A percentile compares a stretch with the other conserved stretches of the same genome.
These are phyloP conservation scores for Andrena hattorfiana DNA, from an alignment of 2,888 invertebrate genomes.

Conservation along the genomic window DNA sequence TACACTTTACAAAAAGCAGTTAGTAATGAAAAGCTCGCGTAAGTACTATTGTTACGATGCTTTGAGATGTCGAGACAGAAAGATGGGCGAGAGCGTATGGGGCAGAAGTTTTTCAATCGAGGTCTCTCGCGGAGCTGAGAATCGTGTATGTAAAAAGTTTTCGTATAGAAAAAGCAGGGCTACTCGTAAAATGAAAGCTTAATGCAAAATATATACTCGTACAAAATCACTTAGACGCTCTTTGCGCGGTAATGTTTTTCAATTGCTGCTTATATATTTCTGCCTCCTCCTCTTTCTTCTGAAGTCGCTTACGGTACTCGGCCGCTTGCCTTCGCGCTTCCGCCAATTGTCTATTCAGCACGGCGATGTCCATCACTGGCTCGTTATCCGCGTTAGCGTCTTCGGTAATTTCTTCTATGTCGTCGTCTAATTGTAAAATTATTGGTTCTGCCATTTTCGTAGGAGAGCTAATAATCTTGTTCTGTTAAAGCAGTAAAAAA, in stretches of 20 bases:
- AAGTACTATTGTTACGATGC: slow-evolving; percentile 50
- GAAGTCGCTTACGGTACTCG: slow-evolving; percentile 82
- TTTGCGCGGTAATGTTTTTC: slow-evolving; percentile 76
- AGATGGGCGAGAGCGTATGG: slow-evolving; percentile 29
- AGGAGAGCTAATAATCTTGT: slow-evolving; percentile 70
- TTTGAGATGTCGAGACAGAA: slow-evolving; percentile 33
- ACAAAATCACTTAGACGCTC: slow-evolving; percentile 68
- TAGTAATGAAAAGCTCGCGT: slow-evolving; percentile 47
- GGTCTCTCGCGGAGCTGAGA: slow-evolving; percentile 29
- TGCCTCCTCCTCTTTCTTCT: slow-evolving; percentile 84
- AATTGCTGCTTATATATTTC: slow-evolving; percentile 84
- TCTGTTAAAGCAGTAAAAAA: slow-evolving; percentile 67
- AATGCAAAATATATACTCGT: slow-evolving; percentile 55
- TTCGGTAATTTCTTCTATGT: slow-evolving; percentile 83
- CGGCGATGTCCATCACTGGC: slow-evolving; percentile 79
- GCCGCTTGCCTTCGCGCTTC: slow-evolving; percentile 82
- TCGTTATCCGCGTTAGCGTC: slow-evolving; percentile 77
- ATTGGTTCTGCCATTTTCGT: slow-evolving; percentile 75
- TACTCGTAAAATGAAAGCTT: slow-evolving; percentile 54
- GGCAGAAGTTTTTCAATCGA: slow-evolving; percentile 33
- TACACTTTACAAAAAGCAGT: slow-evolving; percentile 47
- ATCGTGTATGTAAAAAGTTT: slow-evolving; percentile 35
- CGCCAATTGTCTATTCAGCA: slow-evolving; percentile 82
- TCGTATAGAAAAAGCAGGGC: slow-evolving; percentile 58
- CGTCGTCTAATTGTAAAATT: slow-evolving; percentile 81